phyloP scores from a whole-genome alignment of 2,797 vertebrate species.

The Sebastes trivittatus region DNA sequence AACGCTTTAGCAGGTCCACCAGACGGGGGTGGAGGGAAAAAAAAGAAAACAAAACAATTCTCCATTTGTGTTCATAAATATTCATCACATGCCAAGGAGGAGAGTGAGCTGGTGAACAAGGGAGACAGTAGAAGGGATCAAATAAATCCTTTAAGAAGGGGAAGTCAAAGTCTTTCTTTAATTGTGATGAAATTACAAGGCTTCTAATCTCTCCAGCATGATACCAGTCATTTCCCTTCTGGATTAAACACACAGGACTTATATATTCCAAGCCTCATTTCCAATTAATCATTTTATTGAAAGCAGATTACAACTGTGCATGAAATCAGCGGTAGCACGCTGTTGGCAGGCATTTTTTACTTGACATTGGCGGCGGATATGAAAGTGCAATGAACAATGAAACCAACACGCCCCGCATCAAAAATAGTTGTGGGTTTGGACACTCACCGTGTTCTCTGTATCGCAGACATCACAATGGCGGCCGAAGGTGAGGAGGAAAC shows the following conservation, averaged over 20 bases:
- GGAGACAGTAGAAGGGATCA: constrained; percentile 71
- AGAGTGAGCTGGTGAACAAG: constrained; percentile 68
- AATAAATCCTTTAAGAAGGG: constrained; percentile 77
- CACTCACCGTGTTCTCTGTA: constrained; percentile 83
- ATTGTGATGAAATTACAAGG: constrained; percentile 85
- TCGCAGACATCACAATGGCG: constrained; percentile 40
- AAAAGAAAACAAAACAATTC: constrained; percentile 75
- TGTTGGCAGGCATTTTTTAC: constrained; percentile 47
- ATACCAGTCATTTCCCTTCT: constrained; percentile 78
- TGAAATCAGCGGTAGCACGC: constrained; percentile 46
- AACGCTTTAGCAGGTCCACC: constrained; percentile 75
- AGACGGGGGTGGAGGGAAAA: constrained; percentile 48
- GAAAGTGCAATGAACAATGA: constrained; percentile 51
- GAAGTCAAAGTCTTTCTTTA: constrained; percentile 77
- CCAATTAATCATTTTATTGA: constrained; percentile 76
- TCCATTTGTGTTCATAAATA: constrained; percentile 80
- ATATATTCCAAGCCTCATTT: constrained; percentile 74
- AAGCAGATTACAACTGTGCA: constrained; percentile 69
- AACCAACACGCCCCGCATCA: constrained; percentile 44
- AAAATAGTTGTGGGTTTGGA: constrained; percentile 37
- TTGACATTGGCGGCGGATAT: constrained; percentile 57
- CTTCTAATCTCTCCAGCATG: constrained; percentile 80
- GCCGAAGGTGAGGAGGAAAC: constrained; percentile 53
- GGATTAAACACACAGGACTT: constrained; percentile 73
- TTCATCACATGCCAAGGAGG: constrained; percentile 68